Conservation (phyloP, 2,113 vertebrate species). For the Lanius ludovicianus region DNA sequence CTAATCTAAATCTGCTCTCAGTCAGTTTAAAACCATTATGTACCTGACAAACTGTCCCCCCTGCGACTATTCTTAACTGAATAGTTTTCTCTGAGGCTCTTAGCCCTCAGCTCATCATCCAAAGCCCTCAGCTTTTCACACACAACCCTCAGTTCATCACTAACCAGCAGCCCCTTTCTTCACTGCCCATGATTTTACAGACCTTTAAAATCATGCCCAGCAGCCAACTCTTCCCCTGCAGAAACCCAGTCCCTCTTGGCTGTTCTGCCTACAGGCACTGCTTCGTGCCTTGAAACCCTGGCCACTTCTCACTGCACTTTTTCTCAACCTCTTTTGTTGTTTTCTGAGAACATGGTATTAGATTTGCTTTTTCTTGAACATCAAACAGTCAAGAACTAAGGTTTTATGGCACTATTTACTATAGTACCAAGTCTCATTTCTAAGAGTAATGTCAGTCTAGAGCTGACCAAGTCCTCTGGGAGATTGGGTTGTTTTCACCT, state of each 20-base stretch:
- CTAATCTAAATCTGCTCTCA: background rate
- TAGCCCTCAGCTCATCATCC: background rate
- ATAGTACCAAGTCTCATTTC: background rate
- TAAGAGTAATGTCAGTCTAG: background rate
- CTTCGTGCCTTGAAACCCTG: background rate
- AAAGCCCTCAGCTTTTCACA: background rate
- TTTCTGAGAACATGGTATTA: background rate
- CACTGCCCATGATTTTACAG: background rate
- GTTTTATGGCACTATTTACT: background rate
- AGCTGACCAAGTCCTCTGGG: background rate
- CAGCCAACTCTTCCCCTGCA: background rate
- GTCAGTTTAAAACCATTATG: background rate
- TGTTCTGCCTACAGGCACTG: background rate
- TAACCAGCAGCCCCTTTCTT: background rate
- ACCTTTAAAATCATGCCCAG: background rate
- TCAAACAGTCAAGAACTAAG: background rate
- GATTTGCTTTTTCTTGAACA: background rate
- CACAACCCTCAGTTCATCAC: background rate
- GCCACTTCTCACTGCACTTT: background rate
- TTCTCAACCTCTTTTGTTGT: background rate
- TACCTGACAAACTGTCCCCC: background rate
- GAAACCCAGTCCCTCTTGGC: background rate
- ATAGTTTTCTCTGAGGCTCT: background rate
- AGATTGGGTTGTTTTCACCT: background rate
- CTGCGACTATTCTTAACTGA: background rate